A percentile compares a stretch with the other conserved stretches of the same genome.
phyloP scores from a whole-genome alignment of 2,113 vertebrate species.

The Oncorhynchus keta region DNA sequence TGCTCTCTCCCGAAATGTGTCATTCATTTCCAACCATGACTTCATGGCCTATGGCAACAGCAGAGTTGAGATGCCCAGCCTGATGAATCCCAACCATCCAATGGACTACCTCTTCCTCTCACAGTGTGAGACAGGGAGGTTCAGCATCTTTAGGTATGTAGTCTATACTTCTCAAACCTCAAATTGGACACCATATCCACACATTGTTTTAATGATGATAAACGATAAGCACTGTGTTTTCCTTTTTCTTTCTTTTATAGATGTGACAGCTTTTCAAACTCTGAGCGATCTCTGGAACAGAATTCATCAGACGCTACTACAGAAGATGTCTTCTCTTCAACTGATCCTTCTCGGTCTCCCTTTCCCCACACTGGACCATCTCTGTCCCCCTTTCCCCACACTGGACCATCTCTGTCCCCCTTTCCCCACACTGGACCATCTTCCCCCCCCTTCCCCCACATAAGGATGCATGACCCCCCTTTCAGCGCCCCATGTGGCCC shows the following conservation, averaged over 20 bases:
- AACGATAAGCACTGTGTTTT: slow-evolving; percentile 1
- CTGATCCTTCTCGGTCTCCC: slow-evolving; percentile 52
- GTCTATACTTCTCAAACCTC: background rate
- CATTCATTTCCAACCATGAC: slow-evolving; percentile 65
- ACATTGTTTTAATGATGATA: background rate
- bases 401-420: slow-evolving; percentile 34
- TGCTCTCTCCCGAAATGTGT: slow-evolving; percentile 42
- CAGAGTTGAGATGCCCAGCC: slow-evolving; percentile 77
- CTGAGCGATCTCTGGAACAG: slow-evolving; percentile 87
- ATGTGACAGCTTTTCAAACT: slow-evolving; percentile 89
- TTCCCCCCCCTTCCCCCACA: slow-evolving; percentile 35
- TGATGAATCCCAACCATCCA: slow-evolving; percentile 79
- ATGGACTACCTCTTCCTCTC: slow-evolving; percentile 93
- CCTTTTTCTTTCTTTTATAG: slow-evolving; percentile 61
- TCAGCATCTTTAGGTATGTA: slow-evolving; percentile 63
- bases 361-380: slow-evolving; percentile 4
- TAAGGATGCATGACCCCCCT: slow-evolving; percentile 46
- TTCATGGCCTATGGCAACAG: background rate
- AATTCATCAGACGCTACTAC: slow-evolving; percentile 82
- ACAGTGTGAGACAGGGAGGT: slow-evolving; percentile 85
- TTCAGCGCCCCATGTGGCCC: slow-evolving; percentile 63
- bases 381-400: slow-evolving; percentile 40
- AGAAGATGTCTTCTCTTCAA: slow-evolving; percentile 76
- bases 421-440: slow-evolving; percentile 4
- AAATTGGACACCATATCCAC: slow-evolving; percentile 6